Conservation (phyloP, 2,888 invertebrate genomes). For the Himalopsyche tibetana region DNA sequence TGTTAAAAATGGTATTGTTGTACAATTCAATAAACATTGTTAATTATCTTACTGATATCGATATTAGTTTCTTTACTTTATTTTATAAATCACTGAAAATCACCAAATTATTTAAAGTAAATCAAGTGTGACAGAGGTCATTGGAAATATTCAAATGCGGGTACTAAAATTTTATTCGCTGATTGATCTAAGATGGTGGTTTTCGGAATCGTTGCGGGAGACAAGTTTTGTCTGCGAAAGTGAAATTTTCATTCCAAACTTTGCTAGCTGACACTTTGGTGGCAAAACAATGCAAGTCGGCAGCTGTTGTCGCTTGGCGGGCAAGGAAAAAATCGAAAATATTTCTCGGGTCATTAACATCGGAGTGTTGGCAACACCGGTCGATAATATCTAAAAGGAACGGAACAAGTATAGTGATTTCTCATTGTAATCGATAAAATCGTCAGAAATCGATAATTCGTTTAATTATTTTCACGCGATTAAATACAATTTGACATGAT, state of each 20-base stretch:
- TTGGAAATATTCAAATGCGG: conserved; percentile 10
- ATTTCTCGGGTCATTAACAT: conserved; percentile 34
- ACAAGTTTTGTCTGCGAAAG: conserved; percentile 28
- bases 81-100: not conserved
- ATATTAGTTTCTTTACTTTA: not conserved
- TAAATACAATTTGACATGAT: not conserved
- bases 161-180: not conserved
- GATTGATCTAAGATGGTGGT: not conserved
- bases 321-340: conserved; percentile 10
- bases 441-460: not conserved
- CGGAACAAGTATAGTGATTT: not conserved
- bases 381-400: conserved; percentile 5
- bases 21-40: not conserved
- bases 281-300: conserved; percentile 31
- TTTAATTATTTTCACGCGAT: not conserved
- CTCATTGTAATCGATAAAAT: conserved; percentile 7
- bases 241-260: conserved; percentile 22
- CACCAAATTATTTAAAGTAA: conserved; percentile 15
- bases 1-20: not conserved
- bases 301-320: conserved; percentile 1
- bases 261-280: not conserved
- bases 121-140: conserved; percentile 20
- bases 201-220: not conserved
- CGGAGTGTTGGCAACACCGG: conserved; percentile 15
- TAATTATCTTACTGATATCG: not conserved